Evolutionary conservation across 2,113 vertebrate species (phyloP).

Genomic region (Chaetodon auriga): DNA sequence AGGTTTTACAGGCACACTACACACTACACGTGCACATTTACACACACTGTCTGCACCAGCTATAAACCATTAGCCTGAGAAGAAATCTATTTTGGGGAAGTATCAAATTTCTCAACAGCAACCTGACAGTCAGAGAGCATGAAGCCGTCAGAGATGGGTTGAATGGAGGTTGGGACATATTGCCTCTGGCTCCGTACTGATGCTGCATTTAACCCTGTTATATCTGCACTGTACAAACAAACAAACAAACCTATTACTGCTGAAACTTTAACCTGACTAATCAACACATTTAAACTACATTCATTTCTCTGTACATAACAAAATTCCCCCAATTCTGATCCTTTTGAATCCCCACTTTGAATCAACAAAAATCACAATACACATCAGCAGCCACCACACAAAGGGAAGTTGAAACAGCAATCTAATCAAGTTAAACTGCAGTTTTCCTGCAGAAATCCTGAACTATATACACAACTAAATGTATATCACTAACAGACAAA

Average conservation of each 20-base stretch:
- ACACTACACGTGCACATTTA: constrained; percentile 5
- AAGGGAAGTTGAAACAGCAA: neutral
- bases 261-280: neutral
- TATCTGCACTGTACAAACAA: neutral
- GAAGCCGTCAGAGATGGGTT: constrained; percentile 40
- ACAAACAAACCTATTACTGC: neutral
- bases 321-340: neutral
- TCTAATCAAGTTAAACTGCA: neutral
- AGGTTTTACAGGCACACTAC: constrained; percentile 3
- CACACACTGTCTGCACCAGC: constrained; percentile 28
- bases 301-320: neutral
- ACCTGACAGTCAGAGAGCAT: constrained; percentile 47
- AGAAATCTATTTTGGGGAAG: constrained; percentile 54
- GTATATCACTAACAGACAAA: too few relatives aligned
- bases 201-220: constrained; percentile 27
- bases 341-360: too few relatives aligned
- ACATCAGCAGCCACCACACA: too few relatives aligned
- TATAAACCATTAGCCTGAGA: constrained; percentile 49
- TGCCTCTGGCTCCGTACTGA: constrained; percentile 31
- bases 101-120: constrained; percentile 61
- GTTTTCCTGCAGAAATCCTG: neutral
- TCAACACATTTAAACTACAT: neutral
- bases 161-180: constrained; percentile 23
- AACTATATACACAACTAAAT: too few relatives aligned
- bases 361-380: too few relatives aligned